A percentile compares a stretch with the other conserved stretches of the same genome.
Evolutionary conservation across 2,797 vertebrate species (phyloP).

Genomic region (Moxostoma hubbsi): DNA sequence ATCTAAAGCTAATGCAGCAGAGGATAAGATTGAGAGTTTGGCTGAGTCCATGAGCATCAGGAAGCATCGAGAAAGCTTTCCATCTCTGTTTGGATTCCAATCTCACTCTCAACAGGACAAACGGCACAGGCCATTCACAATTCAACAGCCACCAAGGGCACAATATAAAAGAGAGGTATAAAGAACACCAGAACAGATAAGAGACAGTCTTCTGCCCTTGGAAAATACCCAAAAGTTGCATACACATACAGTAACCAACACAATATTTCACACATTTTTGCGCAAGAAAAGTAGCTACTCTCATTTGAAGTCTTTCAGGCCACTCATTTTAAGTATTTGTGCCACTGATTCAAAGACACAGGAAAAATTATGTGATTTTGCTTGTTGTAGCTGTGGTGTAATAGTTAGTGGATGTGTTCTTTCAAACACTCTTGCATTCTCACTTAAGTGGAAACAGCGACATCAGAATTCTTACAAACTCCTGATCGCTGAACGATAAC

Average conservation of each 20-base stretch:
- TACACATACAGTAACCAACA: not conserved
- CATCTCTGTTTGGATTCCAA: constrained; percentile 54
- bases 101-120: constrained; percentile 16
- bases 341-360: no score
- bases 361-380: no score
- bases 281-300: not conserved
- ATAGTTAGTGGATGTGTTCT: not conserved
- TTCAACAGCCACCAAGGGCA: constrained; percentile 49
- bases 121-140: constrained; percentile 55
- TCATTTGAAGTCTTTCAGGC: no score
- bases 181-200: constrained; percentile 15
- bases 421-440: constrained; percentile 14
- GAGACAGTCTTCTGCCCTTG: constrained; percentile 27
- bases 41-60: constrained; percentile 53
- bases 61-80: constrained; percentile 53
- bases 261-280: not conserved
- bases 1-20: constrained; percentile 24
- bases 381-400: no score
- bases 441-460: not conserved
- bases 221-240: not conserved
- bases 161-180: constrained; percentile 21
- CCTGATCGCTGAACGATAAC: constrained; percentile 46
- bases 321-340: no score
- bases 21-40: constrained; percentile 50
- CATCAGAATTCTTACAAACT: constrained; percentile 28